Conservation (phyloP, 2,888 invertebrate species). For the Pyrocoelia pectoralis region DNA sequence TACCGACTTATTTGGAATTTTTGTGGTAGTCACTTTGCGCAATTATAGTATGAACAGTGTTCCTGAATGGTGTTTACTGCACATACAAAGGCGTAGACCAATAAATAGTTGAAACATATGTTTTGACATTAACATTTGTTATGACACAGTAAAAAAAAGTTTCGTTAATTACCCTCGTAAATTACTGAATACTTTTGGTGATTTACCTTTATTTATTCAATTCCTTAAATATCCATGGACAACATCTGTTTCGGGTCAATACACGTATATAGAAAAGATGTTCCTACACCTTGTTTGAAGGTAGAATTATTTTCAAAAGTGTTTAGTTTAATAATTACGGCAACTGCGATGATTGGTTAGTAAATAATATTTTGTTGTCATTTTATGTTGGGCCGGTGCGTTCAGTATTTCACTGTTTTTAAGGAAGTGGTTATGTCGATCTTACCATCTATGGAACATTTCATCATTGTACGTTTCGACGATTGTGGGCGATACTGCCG, state of each 20-base stretch:
- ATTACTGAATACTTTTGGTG: not conserved
- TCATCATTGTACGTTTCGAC: conserved; percentile 4
- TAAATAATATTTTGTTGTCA: not conserved
- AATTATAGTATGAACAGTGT: not conserved
- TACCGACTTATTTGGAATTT: no score
- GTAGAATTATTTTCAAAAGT: not conserved
- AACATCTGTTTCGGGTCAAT: not conserved
- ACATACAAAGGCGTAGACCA: not conserved
- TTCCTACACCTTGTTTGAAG: not conserved
- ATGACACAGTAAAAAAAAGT: no score
- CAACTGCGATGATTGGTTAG: not conserved
- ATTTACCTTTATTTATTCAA: not conserved
- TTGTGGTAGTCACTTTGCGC: no score
- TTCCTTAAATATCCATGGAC: not conserved
- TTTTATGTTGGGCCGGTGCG: not conserved
- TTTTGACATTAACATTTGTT: not conserved
- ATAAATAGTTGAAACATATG: not conserved
- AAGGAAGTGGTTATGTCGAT: conserved; percentile 5
- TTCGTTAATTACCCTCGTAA: not conserved
- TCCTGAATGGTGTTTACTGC: not conserved
- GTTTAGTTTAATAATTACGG: not conserved
- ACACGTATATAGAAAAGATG: no score
- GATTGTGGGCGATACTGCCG: conserved; percentile 9
- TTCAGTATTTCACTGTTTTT: not conserved
- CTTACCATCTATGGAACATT: conserved; percentile 7